Base-by-base conservation (phyloP, 2,113 vertebrate species). In the Steatornis caripensis region DNA sequence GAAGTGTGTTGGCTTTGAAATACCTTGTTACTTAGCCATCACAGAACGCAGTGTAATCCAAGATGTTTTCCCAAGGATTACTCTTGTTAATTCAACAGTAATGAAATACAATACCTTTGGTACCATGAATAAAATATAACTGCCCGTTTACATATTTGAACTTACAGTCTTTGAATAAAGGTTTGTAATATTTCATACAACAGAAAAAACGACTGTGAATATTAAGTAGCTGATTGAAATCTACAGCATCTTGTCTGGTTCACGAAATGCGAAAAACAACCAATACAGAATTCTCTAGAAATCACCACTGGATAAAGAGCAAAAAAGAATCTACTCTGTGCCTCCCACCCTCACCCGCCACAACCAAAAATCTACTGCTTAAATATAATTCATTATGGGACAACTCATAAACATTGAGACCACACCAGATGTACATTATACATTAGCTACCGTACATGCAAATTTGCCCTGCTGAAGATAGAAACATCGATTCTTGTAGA, bases 281-380 rank as follows among this genome's bases (percentile, higher is more conserved):
- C 10, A 60, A 34, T 22, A 48, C 1, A 10, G 37, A n/a, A 11
- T 24, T 79, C 14, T 79, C 41, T 20, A 84, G 55, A 87, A 94
- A 85, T 37, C 24, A 46, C 9, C 39, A 22, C 27, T 54, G 29
- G 18, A 80, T n/a, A 71, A 81, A 82, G 17, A 61, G 13, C 5
- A 37, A 71, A 43, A 48, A 88, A 51, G 2, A 62, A 71, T 39
- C n/a, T 7, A 29, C 30, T 49, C 55, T 54, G 18, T 39, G 65
- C 11, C 21, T 70, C 12, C 9, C 22, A 80, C 3, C 1, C 5
- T 15, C 32, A 68, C 1, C 6, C 41, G 34, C 9, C 3, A 0
- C 39, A 76, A 53, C 3, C 23, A 82, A 79, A 85, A 72, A 36
- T 4, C 18, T 37, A 43, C 22, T 27, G 16, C 19, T 87, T 60